Conservation (phyloP, 2,888 invertebrate species). For the Neoscelio sp. region DNA sequence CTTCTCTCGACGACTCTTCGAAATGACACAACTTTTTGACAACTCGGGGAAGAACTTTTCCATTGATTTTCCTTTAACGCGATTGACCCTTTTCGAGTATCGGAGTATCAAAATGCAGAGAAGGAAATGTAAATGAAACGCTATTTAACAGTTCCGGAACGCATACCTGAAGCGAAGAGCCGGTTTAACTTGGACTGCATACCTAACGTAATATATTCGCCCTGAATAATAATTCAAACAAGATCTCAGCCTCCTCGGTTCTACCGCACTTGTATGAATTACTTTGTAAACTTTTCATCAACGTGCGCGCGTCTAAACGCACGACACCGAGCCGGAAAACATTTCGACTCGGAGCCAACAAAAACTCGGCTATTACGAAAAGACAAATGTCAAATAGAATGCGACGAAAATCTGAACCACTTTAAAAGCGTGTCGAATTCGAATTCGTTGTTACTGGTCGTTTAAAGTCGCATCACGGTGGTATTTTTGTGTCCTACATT, state of each 20-base stretch:
- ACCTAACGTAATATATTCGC: slow-evolving; percentile 69
- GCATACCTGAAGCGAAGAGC: slow-evolving; percentile 67
- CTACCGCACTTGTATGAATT: slow-evolving; percentile 29
- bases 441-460: neutral
- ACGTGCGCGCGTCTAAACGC: neutral
- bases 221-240: slow-evolving; percentile 70
- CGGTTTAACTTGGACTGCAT: slow-evolving; percentile 66
- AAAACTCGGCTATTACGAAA: slow-evolving; percentile 26
- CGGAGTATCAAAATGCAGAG: slow-evolving; percentile 44
- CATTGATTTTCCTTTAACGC: no score
- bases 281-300: slow-evolving; percentile 36
- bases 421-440: slow-evolving; percentile 25
- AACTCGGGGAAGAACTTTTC: neutral
- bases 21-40: no score
- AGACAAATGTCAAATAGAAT: slow-evolving; percentile 10
- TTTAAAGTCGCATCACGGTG: slow-evolving; percentile 31
- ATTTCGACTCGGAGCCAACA: no score
- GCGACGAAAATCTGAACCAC: slow-evolving; percentile 23
- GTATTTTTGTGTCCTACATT: slow-evolving; percentile 42
- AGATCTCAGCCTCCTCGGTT: slow-evolving; percentile 53
- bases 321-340: neutral
- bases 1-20: no score
- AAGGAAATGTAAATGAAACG: slow-evolving; percentile 66
- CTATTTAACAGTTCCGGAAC: slow-evolving; percentile 67
- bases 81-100: slow-evolving; percentile 30